Evolutionary conservation across 37 sponge, comb jelly and placozoan genomes (phyloP), one percentile per base, ranked within the genome.

Genomic region (Cladorhizidae sp.): DNA sequence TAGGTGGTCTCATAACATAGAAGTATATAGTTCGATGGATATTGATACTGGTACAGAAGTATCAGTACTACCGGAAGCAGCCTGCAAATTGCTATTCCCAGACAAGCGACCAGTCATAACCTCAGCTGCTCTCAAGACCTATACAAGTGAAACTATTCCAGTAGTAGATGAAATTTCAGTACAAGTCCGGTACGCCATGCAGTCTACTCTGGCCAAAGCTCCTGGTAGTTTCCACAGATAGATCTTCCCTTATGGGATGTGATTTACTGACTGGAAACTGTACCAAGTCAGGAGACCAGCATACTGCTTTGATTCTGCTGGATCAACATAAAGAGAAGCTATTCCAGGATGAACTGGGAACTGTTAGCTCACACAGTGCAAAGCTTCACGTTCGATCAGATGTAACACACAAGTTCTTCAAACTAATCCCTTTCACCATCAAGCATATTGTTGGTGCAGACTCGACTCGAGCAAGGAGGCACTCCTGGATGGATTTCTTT

Each of bases 361-460:
- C 55, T 20, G 55, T 54, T 54, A 20, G 17, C 55, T 54, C 55
- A 54, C 55, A 54, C 17, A 12, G 55, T 54, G 55, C 55, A 12
- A 54, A 12, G 17, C 55, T 54, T 20, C 55, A 54, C 17, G 55
- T 54, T 12, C 55, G 55, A 54, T 17, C 55, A 54, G 55, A 54
- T 54, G 55, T 17, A 20, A 17, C 17, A 54, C 55, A 12, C 12
- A 54, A 54, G 17, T 54, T 54, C 17, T 54, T 54, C 55, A 54
- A 54, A 17, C 28, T 54, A 37, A 62, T 83, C 7, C 84, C 84
- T 21, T 83, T 64, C 64, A 67, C 76, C 39, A 20, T 83, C 23
- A 37, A 64, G 41, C 56, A 14, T 23, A 41, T 39, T 15, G 40
- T 83, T 31, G 84, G 49, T 26, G 22, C 33, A 29, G 84, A 83